phyloP scores from a whole-genome alignment of 2,797 vertebrate species.

The Pangasius mekongensis region DNA sequence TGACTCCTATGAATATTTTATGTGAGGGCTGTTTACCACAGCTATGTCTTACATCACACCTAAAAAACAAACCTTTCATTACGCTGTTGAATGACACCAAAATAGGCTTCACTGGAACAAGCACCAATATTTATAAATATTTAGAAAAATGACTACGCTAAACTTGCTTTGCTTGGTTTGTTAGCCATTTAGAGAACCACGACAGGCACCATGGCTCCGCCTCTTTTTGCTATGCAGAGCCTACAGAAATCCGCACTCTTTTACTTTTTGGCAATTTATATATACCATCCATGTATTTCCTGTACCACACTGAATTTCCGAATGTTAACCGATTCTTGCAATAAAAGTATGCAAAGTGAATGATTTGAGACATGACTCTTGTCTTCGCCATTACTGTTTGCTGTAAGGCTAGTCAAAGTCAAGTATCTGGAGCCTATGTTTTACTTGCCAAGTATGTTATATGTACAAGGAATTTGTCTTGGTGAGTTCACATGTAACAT shows the following conservation, averaged over 20 bases:
- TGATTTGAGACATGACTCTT: neutral
- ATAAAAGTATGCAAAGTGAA: neutral
- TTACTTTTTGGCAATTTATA: neutral
- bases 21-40: neutral
- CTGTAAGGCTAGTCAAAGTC: neutral
- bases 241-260: neutral
- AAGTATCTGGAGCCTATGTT: neutral
- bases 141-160: neutral
- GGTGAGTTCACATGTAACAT: no score
- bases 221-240: neutral
- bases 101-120: neutral
- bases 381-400: neutral
- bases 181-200: neutral
- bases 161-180: slow-evolving; percentile 1
- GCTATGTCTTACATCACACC: neutral
- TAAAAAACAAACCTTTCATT: neutral
- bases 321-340: neutral
- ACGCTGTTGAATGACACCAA: neutral
- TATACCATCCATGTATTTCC: neutral
- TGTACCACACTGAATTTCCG: neutral
- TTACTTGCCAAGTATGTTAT: no score
- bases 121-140: neutral
- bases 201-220: neutral
- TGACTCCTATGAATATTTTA: neutral
- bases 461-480: neutral